phyloP scores from a whole-genome alignment of 2,888 invertebrate species.

The Choreutis nemorana region DNA sequence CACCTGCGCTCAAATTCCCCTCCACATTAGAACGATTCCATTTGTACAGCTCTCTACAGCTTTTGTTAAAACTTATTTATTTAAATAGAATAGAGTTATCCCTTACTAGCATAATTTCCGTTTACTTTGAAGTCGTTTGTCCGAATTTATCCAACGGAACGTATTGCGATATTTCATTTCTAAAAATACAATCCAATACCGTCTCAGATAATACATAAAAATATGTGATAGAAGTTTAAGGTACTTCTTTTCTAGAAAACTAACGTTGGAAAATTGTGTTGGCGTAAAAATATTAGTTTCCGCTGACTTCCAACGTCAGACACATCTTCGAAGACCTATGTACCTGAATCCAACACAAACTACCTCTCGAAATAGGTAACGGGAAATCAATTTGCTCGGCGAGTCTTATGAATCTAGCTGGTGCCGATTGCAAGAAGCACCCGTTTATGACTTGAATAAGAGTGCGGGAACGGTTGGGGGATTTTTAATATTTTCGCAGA shows the following conservation, averaged over 20 bases:
- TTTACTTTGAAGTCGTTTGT: too few relatives aligned
- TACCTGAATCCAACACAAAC: conserved; percentile 18
- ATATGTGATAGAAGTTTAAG: too few relatives aligned
- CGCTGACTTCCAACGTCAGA: conserved; percentile 7
- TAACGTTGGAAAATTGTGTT: conserved; percentile 10
- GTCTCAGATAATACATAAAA: too few relatives aligned
- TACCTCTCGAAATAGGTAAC: conserved; percentile 33
- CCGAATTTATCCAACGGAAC: too few relatives aligned
- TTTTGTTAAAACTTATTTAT: too few relatives aligned
- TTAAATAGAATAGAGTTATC: too few relatives aligned
- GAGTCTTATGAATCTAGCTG: conserved; percentile 27
- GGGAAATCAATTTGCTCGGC: conserved; percentile 46
- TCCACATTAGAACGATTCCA: conserved; percentile 17
- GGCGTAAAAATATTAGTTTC: conserved; percentile 14
- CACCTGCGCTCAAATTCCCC: conserved; percentile 36
- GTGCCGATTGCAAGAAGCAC: conserved; percentile 12
- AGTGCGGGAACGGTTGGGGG: conserved; percentile 14
- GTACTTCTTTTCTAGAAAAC: too few relatives aligned
- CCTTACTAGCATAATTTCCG: too few relatives aligned
- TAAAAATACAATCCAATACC: too few relatives aligned
- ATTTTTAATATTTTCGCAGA: conserved; percentile 55
- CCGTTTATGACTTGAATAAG: conserved; percentile 14
- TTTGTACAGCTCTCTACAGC: too few relatives aligned
- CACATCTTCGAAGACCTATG: conserved; percentile 7
- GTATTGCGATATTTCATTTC: too few relatives aligned